Percentiles rank a stretch among this genome's conserved stretches.
Conservation (phyloP, 2,113 vertebrate genomes). For the Salvelinus fontinalis region DNA sequence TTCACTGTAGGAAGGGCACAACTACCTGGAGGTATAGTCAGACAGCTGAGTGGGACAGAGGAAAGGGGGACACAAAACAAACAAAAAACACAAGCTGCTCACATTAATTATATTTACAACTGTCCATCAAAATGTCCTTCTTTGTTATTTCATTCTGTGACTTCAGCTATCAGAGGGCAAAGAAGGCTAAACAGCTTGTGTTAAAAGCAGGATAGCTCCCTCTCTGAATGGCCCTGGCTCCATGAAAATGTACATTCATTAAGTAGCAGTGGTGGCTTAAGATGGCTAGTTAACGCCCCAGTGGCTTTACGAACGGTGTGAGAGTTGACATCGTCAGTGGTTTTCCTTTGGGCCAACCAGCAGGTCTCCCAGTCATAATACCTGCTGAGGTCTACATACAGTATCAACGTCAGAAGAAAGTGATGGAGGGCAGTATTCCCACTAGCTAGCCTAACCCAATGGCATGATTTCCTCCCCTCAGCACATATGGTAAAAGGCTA, state of each 20-base stretch:
- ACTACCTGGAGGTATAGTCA: slow-evolving; percentile 36
- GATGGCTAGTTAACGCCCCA: slow-evolving; percentile 58
- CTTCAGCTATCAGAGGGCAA: slow-evolving; percentile 19
- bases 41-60: slow-evolving; percentile 29
- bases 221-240: slow-evolving; percentile 18
- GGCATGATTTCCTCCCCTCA: slow-evolving; percentile 47
- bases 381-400: slow-evolving; percentile 45
- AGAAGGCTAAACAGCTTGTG: slow-evolving; percentile 27
- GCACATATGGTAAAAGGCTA: slow-evolving; percentile 46
- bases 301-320: slow-evolving; percentile 41
- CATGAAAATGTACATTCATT: slow-evolving; percentile 27
- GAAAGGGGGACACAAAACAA: slow-evolving; percentile 18
- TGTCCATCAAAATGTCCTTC: no score
- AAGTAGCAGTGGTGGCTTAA: slow-evolving; percentile 20
- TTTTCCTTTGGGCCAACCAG: slow-evolving; percentile 41
- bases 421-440: slow-evolving; percentile 28
- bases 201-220: slow-evolving; percentile 20
- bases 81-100: no score
- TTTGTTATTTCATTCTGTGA: no score
- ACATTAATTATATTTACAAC: no score
- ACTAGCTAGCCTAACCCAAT: slow-evolving; percentile 23
- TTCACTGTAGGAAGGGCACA: slow-evolving; percentile 30
- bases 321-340: slow-evolving; percentile 17
- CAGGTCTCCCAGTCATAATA: slow-evolving; percentile 42
- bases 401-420: slow-evolving; percentile 41